A percentile compares a stretch with the other conserved stretches of the same genome.
These are phyloP conservation scores for Petrocephalus sullivani DNA, from an alignment of 2,797 vertebrate genomes.

Conservation along the genomic window DNA sequence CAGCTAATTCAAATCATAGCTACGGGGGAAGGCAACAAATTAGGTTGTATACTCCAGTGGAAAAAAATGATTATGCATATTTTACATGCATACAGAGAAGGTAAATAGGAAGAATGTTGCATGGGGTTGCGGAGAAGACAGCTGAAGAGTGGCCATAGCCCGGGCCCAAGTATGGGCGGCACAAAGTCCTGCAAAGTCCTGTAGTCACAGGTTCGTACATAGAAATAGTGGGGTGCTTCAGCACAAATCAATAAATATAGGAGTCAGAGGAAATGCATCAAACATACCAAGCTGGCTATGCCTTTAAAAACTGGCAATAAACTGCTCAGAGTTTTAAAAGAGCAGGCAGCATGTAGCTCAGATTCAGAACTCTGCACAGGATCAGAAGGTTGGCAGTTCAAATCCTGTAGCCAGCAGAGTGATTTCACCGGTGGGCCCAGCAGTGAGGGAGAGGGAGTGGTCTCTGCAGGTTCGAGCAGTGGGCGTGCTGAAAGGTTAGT, in stretches of 20 bases:
- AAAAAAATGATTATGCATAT: constrained; percentile 23
- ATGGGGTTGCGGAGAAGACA: neutral
- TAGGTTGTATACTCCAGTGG: constrained; percentile 24
- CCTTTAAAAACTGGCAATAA: neutral
- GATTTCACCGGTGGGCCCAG: neutral
- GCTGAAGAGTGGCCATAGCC: neutral
- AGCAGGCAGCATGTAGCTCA: neutral
- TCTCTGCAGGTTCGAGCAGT: neutral
- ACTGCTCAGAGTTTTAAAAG: neutral
- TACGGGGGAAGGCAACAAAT: constrained; percentile 15
- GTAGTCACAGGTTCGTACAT: neutral
- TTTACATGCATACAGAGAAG: constrained; percentile 15
- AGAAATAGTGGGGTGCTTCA: neutral
- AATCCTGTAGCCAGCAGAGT: neutral
- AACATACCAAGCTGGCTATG: neutral
- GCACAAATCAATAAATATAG: neutral
- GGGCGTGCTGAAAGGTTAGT: neutral
- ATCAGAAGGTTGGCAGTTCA: neutral
- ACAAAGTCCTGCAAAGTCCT: neutral
- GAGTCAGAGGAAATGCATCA: neutral
- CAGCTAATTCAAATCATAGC: constrained; percentile 27
- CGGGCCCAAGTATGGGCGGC: neutral
- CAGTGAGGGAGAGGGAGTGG: neutral
- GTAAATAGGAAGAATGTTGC: constrained; percentile 5
- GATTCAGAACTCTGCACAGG: neutral